Conservation (phyloP, 2,888 invertebrate genomes). For the Himalopsyche anomala region DNA sequence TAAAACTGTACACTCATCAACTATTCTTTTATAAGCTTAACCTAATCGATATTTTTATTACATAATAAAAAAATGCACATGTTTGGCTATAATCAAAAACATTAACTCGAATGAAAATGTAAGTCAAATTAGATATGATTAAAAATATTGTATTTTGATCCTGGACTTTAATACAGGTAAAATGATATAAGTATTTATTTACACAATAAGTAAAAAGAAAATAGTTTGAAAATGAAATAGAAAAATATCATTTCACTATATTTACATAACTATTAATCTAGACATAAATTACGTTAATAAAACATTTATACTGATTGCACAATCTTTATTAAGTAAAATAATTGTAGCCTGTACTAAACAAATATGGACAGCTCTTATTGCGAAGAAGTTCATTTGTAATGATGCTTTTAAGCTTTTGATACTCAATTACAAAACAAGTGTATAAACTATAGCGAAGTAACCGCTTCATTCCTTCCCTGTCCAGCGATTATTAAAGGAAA, state of each 20-base stretch:
- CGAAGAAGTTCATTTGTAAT: constrained; percentile 61
- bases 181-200: background rate
- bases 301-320: constrained; percentile 60
- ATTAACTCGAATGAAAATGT: background rate
- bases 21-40: constrained; percentile 2
- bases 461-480: background rate
- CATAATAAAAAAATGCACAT: background rate
- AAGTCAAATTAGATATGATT: background rate
- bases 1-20: constrained; percentile 16
- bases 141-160: background rate
- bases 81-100: constrained; percentile 12
- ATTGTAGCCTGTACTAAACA: constrained; percentile 53
- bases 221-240: background rate
- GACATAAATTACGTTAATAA: constrained; percentile 23
- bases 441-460: background rate
- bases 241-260: constrained; percentile 27
- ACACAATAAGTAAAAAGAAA: background rate
- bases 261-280: constrained; percentile 22
- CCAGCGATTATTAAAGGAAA: background rate
- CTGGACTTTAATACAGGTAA: background rate
- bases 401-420: constrained; percentile 49
- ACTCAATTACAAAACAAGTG: background rate
- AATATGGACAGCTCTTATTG: constrained; percentile 63
- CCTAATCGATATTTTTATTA: constrained; percentile 28
- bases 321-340: constrained; percentile 58